Conservation (phyloP, 2,113 vertebrate genomes). For the Athene noctua region DNA sequence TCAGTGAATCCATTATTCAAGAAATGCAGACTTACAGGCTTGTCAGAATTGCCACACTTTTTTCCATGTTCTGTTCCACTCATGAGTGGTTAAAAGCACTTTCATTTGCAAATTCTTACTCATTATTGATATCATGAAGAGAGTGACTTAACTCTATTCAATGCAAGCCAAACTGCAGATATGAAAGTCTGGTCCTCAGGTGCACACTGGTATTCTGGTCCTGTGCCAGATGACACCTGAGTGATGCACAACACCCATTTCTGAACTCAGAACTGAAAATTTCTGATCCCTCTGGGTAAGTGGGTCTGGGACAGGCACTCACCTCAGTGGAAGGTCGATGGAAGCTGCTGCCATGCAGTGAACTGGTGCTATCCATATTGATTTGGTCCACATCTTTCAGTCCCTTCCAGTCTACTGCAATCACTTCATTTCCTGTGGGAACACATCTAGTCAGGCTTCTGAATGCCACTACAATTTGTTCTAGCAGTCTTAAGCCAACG, state of each 20-base stretch:
- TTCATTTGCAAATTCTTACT: neutral
- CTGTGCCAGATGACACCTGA: neutral
- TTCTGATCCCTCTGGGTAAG: neutral
- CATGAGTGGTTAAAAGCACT: neutral
- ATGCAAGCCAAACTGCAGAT: neutral
- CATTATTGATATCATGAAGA: neutral
- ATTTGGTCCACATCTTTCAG: conserved; percentile 82
- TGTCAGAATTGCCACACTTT: neutral
- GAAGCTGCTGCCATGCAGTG: conserved; percentile 79
- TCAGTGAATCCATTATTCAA: neutral
- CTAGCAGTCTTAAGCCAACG: neutral
- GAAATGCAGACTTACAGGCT: neutral
- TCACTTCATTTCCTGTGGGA: conserved; percentile 76
- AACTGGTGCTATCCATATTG: conserved; percentile 82
- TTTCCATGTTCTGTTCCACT: neutral
- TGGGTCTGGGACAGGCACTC: neutral
- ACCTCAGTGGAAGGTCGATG: conserved; percentile 80
- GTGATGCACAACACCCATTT: neutral
- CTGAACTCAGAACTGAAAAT: neutral
- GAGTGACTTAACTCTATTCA: neutral
- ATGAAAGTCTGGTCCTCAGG: neutral
- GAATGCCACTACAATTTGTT: neutral
- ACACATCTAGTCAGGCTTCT: conserved; percentile 2
- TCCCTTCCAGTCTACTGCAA: conserved; percentile 82
- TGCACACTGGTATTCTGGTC: neutral